These are phyloP conservation scores for Chrysolina haemoptera DNA, from an alignment of 2,888 invertebrate species.

Conservation along the genomic window DNA sequence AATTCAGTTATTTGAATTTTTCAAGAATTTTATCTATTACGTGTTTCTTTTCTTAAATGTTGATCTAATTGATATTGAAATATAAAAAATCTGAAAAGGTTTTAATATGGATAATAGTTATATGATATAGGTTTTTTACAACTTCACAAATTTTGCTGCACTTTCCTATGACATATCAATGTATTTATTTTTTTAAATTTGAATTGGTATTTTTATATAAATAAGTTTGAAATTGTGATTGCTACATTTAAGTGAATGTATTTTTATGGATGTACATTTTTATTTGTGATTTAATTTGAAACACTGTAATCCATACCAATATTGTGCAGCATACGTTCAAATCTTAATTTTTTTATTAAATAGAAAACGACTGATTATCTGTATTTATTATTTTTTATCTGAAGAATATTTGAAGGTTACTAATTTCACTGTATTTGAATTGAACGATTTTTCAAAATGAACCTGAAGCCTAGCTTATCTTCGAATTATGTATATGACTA, in stretches of 20 bases:
- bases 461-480: constrained; percentile 41
- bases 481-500: constrained; percentile 45
- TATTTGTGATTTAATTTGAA: constrained; percentile 22
- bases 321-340: constrained; percentile 37
- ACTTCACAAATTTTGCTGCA: constrained; percentile 34
- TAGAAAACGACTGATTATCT: constrained; percentile 31
- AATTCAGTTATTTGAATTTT: neutral
- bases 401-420: constrained; percentile 13
- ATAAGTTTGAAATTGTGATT: constrained; percentile 35
- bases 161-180: constrained; percentile 40
- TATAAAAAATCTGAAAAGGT: constrained; percentile 18
- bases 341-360: constrained; percentile 34
- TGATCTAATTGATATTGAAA: neutral
- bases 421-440: neutral
- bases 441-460: constrained; percentile 19
- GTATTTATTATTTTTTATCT: constrained; percentile 28
- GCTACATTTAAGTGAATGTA: constrained; percentile 20
- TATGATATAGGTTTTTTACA: constrained; percentile 41
- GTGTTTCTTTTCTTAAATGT: constrained; percentile 8
- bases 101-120: constrained; percentile 35
- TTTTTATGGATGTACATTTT: constrained; percentile 20
- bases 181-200: constrained; percentile 29
- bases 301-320: constrained; percentile 21
- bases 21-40: constrained; percentile 7
- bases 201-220: constrained; percentile 27